These are phyloP conservation scores for Nasonia giraulti DNA, from an alignment of 1,140 invertebrate species.

Conservation along the genomic window DNA sequence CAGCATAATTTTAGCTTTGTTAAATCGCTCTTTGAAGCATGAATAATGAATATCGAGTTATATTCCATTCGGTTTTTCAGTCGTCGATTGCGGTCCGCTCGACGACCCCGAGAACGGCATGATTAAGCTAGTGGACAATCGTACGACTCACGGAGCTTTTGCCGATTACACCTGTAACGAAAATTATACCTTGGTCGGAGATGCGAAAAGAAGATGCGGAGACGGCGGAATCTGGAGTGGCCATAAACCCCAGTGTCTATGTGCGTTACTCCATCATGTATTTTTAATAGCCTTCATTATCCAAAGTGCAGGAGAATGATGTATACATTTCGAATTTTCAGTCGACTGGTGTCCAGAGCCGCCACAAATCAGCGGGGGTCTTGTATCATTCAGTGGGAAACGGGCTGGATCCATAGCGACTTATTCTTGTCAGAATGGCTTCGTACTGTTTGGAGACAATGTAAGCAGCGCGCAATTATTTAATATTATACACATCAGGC, in stretches of 20 bases:
- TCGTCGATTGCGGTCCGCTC: constrained; percentile 87
- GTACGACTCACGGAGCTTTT: constrained; percentile 86
- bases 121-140: constrained; percentile 79
- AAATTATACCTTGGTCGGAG: constrained; percentile 89
- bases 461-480: constrained; percentile 73
- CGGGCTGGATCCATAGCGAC: constrained; percentile 85
- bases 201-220: constrained; percentile 83
- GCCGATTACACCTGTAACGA: constrained; percentile 86
- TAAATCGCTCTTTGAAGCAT: background rate
- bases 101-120: constrained; percentile 83
- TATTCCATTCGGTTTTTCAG: constrained; percentile 60
- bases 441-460: constrained; percentile 87
- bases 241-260: constrained; percentile 85
- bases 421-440: constrained; percentile 88
- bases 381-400: constrained; percentile 80
- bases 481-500: background rate
- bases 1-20: no score
- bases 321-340: constrained; percentile 54
- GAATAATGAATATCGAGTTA: background rate
- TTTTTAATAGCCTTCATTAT: background rate
- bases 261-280: constrained; percentile 66
- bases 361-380: constrained; percentile 83
- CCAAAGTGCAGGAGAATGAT: background rate
- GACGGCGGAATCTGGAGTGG: constrained; percentile 88
- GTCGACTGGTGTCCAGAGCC: constrained; percentile 91